These are phyloP conservation scores for Synergus japonicus DNA, from an alignment of 2,888 invertebrate genomes.

Conservation along the genomic window DNA sequence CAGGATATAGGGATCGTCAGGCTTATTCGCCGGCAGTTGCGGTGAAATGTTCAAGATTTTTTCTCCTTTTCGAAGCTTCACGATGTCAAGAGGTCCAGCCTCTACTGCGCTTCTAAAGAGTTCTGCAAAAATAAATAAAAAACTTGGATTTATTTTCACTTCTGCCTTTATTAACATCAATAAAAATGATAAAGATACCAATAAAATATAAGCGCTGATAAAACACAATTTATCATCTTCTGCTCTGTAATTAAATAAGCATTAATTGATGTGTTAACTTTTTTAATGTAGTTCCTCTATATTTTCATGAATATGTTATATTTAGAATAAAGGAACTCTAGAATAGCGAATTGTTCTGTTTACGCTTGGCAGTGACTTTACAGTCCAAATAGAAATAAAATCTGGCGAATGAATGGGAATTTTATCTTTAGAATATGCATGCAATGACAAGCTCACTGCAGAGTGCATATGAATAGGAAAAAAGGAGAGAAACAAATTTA, in stretches of 20 bases:
- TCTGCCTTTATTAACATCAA: neutral
- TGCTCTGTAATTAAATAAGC: neutral
- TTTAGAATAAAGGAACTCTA: neutral
- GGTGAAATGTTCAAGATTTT: conserved; percentile 82
- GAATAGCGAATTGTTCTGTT: neutral
- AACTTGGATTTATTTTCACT: neutral
- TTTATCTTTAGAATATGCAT: neutral
- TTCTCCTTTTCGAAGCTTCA: conserved; percentile 82
- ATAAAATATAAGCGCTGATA: too few relatives aligned
- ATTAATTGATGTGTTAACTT: neutral
- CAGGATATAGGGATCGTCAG: conserved; percentile 79
- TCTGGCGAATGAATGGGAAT: neutral
- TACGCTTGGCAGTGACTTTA: neutral
- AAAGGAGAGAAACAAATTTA: neutral
- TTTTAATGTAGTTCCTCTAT: neutral
- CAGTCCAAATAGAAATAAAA: neutral
- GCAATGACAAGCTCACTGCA: neutral
- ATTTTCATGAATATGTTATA: neutral
- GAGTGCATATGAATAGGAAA: neutral
- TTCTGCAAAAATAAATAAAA: conserved; percentile 77
- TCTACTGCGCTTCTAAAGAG: conserved; percentile 84
- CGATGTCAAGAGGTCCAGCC: conserved; percentile 83
- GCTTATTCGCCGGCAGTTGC: conserved; percentile 80
- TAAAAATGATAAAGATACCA: neutral
- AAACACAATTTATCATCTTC: neutral